Conservation (phyloP, 1,140 invertebrate genomes). For the Potamilus streckersoni region DNA sequence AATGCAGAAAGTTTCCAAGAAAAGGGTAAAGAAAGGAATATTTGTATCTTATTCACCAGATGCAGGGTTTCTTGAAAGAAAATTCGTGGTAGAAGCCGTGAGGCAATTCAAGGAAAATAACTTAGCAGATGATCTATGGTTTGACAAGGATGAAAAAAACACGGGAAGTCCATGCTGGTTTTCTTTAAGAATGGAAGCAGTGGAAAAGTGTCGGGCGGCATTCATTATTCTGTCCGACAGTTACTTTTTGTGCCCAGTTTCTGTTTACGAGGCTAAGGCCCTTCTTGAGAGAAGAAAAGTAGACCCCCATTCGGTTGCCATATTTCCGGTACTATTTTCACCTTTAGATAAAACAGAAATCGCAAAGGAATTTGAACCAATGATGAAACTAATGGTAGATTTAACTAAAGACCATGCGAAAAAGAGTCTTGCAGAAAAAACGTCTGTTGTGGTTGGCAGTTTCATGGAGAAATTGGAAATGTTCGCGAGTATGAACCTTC, state of each 20-base stretch:
- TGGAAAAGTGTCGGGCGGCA: conserved; percentile 62
- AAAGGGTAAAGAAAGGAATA: conserved; percentile 60
- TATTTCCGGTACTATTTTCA: conserved; percentile 57
- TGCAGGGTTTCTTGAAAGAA: conserved; percentile 62
- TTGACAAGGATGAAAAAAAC: conserved; percentile 66
- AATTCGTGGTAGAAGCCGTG: conserved; percentile 63
- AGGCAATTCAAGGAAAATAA: conserved; percentile 65
- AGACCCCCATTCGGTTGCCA: conserved; percentile 48
- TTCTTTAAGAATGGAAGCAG: conserved; percentile 62
- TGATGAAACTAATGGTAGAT: conserved; percentile 53
- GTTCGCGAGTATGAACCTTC: conserved; percentile 51
- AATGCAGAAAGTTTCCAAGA: conserved; percentile 5
- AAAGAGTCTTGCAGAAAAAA: conserved; percentile 62
- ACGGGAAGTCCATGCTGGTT: conserved; percentile 65
- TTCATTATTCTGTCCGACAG: conserved; percentile 62
- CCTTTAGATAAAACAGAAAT: conserved; percentile 55
- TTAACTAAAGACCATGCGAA: conserved; percentile 48
- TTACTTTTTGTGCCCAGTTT: conserved; percentile 64
- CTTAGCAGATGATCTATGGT: conserved; percentile 65
- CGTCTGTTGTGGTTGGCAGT: conserved; percentile 61
- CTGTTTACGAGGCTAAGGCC: conserved; percentile 62
- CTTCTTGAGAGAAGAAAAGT: conserved; percentile 55
- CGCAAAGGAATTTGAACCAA: conserved; percentile 45
- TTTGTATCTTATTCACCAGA: conserved; percentile 67
- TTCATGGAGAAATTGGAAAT: conserved; percentile 63